Evolutionary conservation across 2,888 invertebrate genomes (phyloP).

Genomic region (Phrixothrix hirtus): DNA sequence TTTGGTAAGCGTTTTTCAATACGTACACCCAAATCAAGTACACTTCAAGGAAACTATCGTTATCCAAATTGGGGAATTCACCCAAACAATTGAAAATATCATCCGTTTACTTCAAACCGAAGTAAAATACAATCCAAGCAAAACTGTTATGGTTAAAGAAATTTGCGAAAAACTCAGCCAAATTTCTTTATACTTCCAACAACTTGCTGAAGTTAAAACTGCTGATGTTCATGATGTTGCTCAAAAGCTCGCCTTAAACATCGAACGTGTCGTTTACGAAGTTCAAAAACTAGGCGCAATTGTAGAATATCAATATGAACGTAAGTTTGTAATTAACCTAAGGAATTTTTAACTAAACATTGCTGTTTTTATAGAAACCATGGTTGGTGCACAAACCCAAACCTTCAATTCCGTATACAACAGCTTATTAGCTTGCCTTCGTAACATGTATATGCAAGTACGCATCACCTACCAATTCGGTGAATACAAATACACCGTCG

Average conservation of each 20-base stretch:
- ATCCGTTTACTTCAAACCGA: slow-evolving; percentile 10
- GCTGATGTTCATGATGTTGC: background rate
- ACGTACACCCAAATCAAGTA: background rate
- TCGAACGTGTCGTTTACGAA: slow-evolving; percentile 4
- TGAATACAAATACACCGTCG: background rate
- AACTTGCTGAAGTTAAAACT: slow-evolving; percentile 1
- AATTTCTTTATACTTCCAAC: slow-evolving; percentile 5
- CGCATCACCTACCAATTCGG: slow-evolving; percentile 7
- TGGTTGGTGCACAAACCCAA: slow-evolving; percentile 1
- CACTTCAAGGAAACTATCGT: slow-evolving; percentile 9
- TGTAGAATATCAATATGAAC: background rate
- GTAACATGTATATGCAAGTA: slow-evolving; percentile 18
- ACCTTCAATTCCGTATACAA: slow-evolving; percentile 10
- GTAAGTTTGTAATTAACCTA: background rate
- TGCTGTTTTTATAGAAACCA: background rate
- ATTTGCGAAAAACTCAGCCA: slow-evolving; percentile 1
- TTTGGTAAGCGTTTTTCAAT: slow-evolving; percentile 6
- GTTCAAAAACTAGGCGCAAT: slow-evolving; percentile 4
- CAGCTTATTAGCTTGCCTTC: slow-evolving; percentile 12
- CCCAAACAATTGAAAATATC: slow-evolving; percentile 17
- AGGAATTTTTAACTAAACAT: background rate
- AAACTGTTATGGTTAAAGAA: slow-evolving; percentile 2
- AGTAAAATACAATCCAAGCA: slow-evolving; percentile 5
- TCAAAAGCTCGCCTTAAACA: background rate
- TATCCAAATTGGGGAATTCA: slow-evolving; percentile 18